Conservation (phyloP, 2,888 invertebrate genomes). For the Tinea semifulvella region DNA sequence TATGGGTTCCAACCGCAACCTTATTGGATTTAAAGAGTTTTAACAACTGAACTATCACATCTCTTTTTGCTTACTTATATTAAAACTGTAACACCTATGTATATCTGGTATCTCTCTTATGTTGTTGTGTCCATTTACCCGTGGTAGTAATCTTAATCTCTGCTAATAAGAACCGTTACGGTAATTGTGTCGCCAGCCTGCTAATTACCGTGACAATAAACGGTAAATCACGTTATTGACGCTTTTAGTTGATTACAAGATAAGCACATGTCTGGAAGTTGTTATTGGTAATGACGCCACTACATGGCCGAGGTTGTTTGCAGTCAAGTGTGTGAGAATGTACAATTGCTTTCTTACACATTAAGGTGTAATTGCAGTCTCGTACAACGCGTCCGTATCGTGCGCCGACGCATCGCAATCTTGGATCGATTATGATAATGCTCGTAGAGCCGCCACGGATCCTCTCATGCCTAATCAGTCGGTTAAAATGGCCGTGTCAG, state of each 20-base stretch:
- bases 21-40: too few species aligned
- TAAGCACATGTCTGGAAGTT: constrained; percentile 1
- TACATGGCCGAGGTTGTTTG: not conserved
- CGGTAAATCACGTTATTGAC: constrained; percentile 14
- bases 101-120: not conserved
- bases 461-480: constrained; percentile 34
- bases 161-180: constrained; percentile 13
- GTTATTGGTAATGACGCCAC: not conserved
- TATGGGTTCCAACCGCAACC: too few species aligned
- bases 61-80: too few species aligned
- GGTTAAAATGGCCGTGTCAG: constrained; percentile 27
- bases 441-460: constrained; percentile 32
- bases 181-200: constrained; percentile 12
- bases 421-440: constrained; percentile 50
- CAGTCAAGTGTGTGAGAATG: constrained; percentile 41
- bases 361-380: constrained; percentile 38
- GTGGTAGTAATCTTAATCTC: constrained; percentile 1
- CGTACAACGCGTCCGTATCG: constrained; percentile 35
- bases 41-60: too few species aligned
- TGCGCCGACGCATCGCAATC: constrained; percentile 36
- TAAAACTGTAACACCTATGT: too few species aligned
- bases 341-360: constrained; percentile 29
- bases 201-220: constrained; percentile 15
- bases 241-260: constrained; percentile 7
- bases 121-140: constrained; percentile 1